A percentile compares a stretch with the other conserved stretches of the same genome.
Conservation (phyloP, 2,797 vertebrate genomes). For the Bucorvus abyssinicus region DNA sequence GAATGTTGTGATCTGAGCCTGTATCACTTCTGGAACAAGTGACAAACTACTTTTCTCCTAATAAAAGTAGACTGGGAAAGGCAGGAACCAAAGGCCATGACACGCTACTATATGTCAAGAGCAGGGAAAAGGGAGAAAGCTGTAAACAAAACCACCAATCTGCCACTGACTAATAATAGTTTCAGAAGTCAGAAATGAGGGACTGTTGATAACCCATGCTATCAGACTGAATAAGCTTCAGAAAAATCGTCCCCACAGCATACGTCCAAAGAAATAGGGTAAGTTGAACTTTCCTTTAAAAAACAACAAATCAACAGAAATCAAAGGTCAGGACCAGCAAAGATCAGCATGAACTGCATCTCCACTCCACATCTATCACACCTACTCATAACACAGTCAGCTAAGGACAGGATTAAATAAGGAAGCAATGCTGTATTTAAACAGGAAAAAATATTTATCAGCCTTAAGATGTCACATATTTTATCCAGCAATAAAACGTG, state of each 20-base stretch:
- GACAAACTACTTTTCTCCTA: not conserved
- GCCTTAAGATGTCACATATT: slow-evolving; percentile 3
- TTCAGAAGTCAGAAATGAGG: not conserved
- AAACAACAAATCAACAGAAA: not conserved
- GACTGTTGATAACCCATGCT: not conserved
- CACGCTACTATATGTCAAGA: not conserved
- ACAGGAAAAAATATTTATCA: not conserved
- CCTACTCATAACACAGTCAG: not conserved
- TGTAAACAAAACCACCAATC: not conserved
- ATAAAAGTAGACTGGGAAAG: not conserved
- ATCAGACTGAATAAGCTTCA: not conserved
- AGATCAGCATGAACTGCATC: not conserved
- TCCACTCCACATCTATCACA: not conserved
- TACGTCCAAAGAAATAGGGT: not conserved
- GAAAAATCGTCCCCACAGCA: not conserved
- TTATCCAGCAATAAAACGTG: not conserved
- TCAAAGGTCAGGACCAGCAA: not conserved
- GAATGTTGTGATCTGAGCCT: not conserved
- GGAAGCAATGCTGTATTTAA: not conserved
- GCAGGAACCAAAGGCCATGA: not conserved
- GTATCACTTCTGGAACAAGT: not conserved
- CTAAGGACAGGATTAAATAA: not conserved
- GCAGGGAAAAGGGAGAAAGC: not conserved
- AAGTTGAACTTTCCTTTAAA: not conserved
- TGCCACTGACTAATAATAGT: not conserved